These are phyloP conservation scores for Cnemophilus loriae DNA, from an alignment of 2,113 vertebrate genomes.

Conservation along the genomic window DNA sequence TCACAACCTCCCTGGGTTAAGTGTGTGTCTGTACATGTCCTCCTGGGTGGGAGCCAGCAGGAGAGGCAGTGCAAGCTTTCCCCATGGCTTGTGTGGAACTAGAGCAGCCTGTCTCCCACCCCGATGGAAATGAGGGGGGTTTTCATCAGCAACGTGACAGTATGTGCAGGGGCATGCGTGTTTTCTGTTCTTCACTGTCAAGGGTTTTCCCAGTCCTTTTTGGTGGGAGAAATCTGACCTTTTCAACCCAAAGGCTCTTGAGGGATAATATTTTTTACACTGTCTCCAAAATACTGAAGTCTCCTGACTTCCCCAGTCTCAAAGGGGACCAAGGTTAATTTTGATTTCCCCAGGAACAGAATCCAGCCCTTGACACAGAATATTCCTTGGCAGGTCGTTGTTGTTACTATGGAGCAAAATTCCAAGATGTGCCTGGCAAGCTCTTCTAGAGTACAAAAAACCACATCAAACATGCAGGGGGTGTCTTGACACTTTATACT, in stretches of 20 bases:
- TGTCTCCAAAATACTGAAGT: neutral
- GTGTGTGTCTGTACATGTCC: neutral
- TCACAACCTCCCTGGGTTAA: neutral
- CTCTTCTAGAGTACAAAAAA: neutral
- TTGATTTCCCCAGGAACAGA: neutral
- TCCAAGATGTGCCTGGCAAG: neutral
- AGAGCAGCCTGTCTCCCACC: neutral
- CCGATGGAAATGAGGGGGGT: neutral
- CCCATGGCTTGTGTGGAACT: neutral
- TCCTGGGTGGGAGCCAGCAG: neutral
- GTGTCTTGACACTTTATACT: neutral
- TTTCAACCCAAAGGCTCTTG: neutral
- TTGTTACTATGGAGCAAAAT: neutral
- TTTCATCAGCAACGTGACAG: neutral
- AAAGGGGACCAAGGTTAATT: neutral
- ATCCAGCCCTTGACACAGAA: neutral
- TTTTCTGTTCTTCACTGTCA: neutral
- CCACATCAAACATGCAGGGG: neutral
- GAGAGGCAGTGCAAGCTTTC: neutral
- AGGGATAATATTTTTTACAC: neutral
- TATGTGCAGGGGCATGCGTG: neutral
- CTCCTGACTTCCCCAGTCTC: neutral
- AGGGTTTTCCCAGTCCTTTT: neutral
- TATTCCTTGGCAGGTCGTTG: neutral
- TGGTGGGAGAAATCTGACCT: neutral